Conservation (phyloP, 1,140 invertebrate species). For the Cydia amplana region DNA sequence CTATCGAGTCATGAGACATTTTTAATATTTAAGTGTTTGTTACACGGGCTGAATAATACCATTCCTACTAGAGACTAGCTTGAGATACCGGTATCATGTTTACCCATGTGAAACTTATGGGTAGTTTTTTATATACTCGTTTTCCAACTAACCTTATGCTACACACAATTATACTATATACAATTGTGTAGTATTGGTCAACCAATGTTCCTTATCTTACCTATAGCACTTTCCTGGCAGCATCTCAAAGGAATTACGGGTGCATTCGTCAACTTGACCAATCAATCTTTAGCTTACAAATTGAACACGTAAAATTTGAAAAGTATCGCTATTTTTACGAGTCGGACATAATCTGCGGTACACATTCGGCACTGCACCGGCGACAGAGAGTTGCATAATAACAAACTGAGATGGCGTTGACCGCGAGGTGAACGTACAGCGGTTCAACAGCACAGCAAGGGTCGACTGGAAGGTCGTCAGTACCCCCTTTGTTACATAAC, state of each 20-base stretch:
- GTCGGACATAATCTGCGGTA: conserved; percentile 1
- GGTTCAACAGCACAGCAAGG: conserved; percentile 60
- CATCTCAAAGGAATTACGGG: too few relatives aligned
- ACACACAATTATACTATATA: too few relatives aligned
- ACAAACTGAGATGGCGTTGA: conserved; percentile 42
- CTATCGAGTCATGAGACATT: not conserved
- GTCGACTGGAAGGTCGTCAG: conserved; percentile 59
- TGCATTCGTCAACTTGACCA: not conserved
- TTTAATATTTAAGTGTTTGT: not conserved
- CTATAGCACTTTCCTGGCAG: too few relatives aligned
- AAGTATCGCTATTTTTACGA: conserved; percentile 3
- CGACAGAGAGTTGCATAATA: conserved; percentile 41
- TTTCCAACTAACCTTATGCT: too few relatives aligned
- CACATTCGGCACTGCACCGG: conserved; percentile 11
- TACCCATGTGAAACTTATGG: too few relatives aligned
- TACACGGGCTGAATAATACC: not conserved
- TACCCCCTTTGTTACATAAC: conserved; percentile 58
- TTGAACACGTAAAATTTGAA: not conserved
- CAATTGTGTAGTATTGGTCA: too few relatives aligned
- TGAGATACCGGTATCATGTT: too few relatives aligned
- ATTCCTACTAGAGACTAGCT: too few relatives aligned
- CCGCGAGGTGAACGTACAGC: conserved; percentile 51
- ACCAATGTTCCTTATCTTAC: too few relatives aligned
- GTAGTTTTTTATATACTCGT: too few relatives aligned
- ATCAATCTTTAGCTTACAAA: not conserved